Conservation (phyloP, 2,113 vertebrate species). For the Bambusicola thoracicus region DNA sequence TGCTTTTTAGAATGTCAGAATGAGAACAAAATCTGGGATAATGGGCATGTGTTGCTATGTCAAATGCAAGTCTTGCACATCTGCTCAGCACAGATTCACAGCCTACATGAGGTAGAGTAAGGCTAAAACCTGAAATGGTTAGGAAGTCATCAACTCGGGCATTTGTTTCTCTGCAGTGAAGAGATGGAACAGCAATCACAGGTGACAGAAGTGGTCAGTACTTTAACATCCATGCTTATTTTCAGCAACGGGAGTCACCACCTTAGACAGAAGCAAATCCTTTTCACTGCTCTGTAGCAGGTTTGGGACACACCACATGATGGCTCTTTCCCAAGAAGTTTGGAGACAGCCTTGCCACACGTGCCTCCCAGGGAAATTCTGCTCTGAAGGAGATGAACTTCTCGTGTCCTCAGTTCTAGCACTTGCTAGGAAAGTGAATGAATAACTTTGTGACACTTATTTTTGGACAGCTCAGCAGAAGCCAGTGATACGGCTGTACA, state of each 20-base stretch:
- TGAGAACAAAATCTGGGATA: background rate
- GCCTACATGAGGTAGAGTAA: background rate
- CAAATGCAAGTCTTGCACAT: background rate
- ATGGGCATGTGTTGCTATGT: accelerated
- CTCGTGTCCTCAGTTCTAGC: accelerated
- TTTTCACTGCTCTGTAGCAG: background rate
- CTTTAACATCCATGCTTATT: background rate
- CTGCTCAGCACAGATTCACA: background rate
- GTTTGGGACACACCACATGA: background rate
- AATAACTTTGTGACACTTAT: background rate
- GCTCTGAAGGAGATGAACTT: background rate
- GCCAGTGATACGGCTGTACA: background rate
- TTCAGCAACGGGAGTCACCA: background rate
- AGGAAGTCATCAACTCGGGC: background rate
- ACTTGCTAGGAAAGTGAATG: background rate
- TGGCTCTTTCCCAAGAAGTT: background rate
- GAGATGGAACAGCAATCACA: background rate
- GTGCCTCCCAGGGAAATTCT: background rate
- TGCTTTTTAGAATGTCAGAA: background rate
- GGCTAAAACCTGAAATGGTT: background rate
- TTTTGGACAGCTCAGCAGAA: conserved; percentile 12
- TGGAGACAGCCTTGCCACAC: background rate
- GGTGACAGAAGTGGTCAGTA: background rate
- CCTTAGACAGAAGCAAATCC: background rate
- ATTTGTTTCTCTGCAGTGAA: background rate